These are phyloP conservation scores for Dallia pectoralis DNA, from an alignment of 2,797 vertebrate species.

Conservation along the genomic window DNA sequence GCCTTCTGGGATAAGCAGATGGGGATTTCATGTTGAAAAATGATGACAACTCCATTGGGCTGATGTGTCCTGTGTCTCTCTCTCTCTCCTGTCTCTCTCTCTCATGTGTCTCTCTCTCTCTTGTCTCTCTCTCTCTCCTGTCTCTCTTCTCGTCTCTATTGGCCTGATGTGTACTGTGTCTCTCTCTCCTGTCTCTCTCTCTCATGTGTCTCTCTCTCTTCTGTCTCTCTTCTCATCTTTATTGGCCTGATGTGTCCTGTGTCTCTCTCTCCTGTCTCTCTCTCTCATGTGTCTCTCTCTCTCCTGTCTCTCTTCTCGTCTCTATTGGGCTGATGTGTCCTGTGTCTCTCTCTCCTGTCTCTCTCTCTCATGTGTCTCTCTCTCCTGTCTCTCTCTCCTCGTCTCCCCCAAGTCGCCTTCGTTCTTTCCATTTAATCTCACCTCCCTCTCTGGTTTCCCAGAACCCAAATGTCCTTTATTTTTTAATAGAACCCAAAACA, in stretches of 20 bases:
- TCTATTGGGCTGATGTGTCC: slow-evolving; percentile 58
- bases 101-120: too few species aligned
- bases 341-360: slow-evolving; percentile 36
- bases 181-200: slow-evolving; percentile 28
- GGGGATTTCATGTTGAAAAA: slow-evolving; percentile 76
- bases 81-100: slow-evolving; percentile 10
- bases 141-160: slow-evolving; percentile 44
- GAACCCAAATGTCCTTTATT: neutral
- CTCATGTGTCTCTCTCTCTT: slow-evolving; percentile 38
- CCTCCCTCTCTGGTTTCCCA: slow-evolving; percentile 19
- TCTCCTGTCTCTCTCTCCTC: neutral
- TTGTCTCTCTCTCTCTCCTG: slow-evolving; percentile 20
- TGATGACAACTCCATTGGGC: slow-evolving; percentile 62
- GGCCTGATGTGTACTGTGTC: slow-evolving; percentile 56
- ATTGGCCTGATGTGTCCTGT: too few species aligned
- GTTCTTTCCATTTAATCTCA: slow-evolving; percentile 6
- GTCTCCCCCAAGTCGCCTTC: neutral
- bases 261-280: slow-evolving; percentile 19
- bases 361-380: too few species aligned
- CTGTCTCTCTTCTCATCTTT: slow-evolving; percentile 53
- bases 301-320: too few species aligned
- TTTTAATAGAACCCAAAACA: neutral
- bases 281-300: neutral
- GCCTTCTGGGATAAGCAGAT: slow-evolving; percentile 71
- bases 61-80: slow-evolving; percentile 51